Evolutionary conservation across 2,797 vertebrate genomes (phyloP), one percentile per base, ranked within the genome.

Genomic region (Kryptolebias ocellatus): DNA sequence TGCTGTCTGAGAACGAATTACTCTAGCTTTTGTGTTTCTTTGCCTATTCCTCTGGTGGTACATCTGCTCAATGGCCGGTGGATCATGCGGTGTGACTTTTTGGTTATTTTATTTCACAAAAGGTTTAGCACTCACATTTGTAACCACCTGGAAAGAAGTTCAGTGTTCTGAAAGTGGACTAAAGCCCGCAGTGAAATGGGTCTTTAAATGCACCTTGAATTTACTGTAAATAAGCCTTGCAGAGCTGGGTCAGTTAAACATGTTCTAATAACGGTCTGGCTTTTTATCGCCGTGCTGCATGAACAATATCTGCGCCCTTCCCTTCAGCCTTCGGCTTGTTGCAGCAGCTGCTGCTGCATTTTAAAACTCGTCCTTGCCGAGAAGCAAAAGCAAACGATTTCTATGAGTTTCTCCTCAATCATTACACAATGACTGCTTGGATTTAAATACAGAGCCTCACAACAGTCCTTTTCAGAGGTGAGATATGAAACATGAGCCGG

Each of bases 361-460:
- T 72, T 62, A 60, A 66, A 70, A 69, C 76, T 69, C 5, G 12
- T 49, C 60, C 62, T 79, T 60, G 61, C 66, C 73, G 49, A 18
- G 45, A 8, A 77, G 80, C 64, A 31, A 74, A 57, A 78, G 80
- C 64, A 31, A 74, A 57, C 75, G 44, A 74, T 81, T 79, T 81
- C 74, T 79, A 79, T 76, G 64, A 67, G 74, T 84, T 24, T 83
- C 69, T 87, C 70, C 80, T 52, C 4, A 65, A 45, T 60, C 65
- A 72, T 85, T 83, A 74, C 87, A 77, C 71, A 80, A 70, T 62
- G 52, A 60, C 67, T 47, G 18, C 51, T 76, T 61, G 65, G 49
- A 65, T 86, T 79, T 62, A 63, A 50, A 67, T 24, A 4, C 52
- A 55, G 46, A 59, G 37, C 64, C 61, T 71, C 68, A 11, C 28